phyloP scores from a whole-genome alignment of 2,113 vertebrate genomes.

The Boulengeromyrus knoepffleri region DNA sequence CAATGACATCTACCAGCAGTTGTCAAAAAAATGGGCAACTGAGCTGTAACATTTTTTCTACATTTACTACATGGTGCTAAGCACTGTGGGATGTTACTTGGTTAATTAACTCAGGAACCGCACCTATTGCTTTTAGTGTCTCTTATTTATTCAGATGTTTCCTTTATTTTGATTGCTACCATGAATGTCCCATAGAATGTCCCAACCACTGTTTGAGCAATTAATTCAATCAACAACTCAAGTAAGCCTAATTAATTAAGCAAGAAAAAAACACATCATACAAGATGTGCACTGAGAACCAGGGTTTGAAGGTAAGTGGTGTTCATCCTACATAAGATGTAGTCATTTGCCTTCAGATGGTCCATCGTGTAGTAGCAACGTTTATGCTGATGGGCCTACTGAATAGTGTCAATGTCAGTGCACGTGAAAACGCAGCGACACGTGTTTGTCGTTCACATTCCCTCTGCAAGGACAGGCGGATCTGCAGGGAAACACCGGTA shows the following conservation, averaged over 20 bases:
- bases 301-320: neutral
- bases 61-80: neutral
- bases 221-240: neutral
- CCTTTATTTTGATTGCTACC: neutral
- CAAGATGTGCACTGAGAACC: neutral
- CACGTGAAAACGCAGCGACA: neutral
- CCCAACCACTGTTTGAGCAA: neutral
- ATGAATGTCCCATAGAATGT: neutral
- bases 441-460: neutral
- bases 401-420: neutral
- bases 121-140: neutral
- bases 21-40: neutral
- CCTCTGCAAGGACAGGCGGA: neutral
- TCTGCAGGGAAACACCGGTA: neutral
- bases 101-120: neutral
- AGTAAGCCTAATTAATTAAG: neutral
- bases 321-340: neutral
- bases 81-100: neutral
- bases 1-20: neutral
- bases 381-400: neutral
- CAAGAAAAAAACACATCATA: neutral
- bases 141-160: neutral
- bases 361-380: neutral
- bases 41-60: neutral
- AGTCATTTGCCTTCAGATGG: neutral